Evolutionary conservation across 2,888 invertebrate species (phyloP).

Genomic region (Parnassius mnemosyne): DNA sequence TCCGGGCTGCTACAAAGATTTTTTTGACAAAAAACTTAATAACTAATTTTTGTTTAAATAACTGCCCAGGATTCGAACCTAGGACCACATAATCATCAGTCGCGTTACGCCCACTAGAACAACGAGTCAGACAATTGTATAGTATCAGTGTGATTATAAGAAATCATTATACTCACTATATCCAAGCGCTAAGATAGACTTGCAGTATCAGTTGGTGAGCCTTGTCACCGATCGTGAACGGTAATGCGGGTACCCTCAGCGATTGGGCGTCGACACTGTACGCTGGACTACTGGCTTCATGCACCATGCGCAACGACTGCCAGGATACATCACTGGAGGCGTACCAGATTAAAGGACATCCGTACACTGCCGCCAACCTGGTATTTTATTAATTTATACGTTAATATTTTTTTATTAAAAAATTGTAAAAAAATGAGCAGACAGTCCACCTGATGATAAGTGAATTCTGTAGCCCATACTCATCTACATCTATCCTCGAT

Average conservation of each 20-base stretch:
- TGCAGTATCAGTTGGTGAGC: slow-evolving; percentile 42
- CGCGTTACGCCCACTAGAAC: too few species aligned
- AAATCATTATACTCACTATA: slow-evolving; percentile 44
- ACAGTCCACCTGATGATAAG: too few species aligned
- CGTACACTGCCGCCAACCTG: slow-evolving; percentile 49
- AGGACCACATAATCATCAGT: too few species aligned
- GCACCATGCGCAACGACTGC: slow-evolving; percentile 46
- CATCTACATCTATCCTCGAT: too few species aligned
- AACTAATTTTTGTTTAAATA: too few species aligned
- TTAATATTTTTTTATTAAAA: too few species aligned
- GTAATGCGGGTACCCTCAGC: slow-evolving; percentile 28
- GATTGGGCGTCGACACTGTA: slow-evolving; percentile 39
- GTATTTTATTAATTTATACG: background rate
- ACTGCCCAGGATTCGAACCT: too few species aligned
- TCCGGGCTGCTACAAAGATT: too few species aligned
- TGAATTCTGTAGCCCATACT: too few species aligned
- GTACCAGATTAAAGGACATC: slow-evolving; percentile 58
- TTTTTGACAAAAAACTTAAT: too few species aligned
- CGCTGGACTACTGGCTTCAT: slow-evolving; percentile 45
- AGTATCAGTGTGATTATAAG: background rate
- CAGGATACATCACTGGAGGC: slow-evolving; percentile 45
- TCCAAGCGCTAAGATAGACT: slow-evolving; percentile 41
- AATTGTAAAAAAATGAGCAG: too few species aligned
- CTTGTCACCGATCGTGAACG: slow-evolving; percentile 39
- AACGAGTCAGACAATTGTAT: too few species aligned